Base-by-base conservation (phyloP, 2,888 invertebrate genomes). In the Agrotis exclamationis region DNA sequence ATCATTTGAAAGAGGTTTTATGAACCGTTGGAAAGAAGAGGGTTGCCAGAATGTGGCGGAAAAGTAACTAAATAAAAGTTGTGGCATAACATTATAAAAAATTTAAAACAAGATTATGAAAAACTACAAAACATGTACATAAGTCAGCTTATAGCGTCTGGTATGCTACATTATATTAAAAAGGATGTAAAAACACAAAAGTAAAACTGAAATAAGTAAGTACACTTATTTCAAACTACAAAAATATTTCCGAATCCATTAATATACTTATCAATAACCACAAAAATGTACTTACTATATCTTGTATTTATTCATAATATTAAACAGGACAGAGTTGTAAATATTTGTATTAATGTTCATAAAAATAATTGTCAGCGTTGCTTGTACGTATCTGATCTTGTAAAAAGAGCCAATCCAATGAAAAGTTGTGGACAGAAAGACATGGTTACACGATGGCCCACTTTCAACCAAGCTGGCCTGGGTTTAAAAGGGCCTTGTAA, bases 1-100 rank as follows among this genome's bases (percentile, higher is more conserved):
- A 74, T 80, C 67, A 63, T 80, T 80, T 80, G 84, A 83, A 80
- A 80, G 13, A 83, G 80, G 80, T 80, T 80, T 80, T 83, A 83
- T 63, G 48, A 73, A 73, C 44, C 64, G 63, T 20, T 48, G 48
- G 48, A 24, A 60, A 11, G 53, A 28, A 58, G 22, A 18, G 45
- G 51, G 67, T 66, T 71, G 73, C 28, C 72, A 57, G 51, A 59
- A 9, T 22, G 22, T 65, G 44, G 58, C 14, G 64, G 54, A n/a
- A 59, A 58, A 33, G 6, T 39, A 63, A 59, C 44, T 33, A 67
- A 24, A 48, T 57, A 65, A 51, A 57, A 53, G 57, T 14, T 66
- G 63, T 76, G 56, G 63, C n/a, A 44, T 53, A 39, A 48, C 11
- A 28, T 48, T 50, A 14, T 7, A 51, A 58, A 70, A 47, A 1